Evolutionary conservation across 1,140 invertebrate genomes (phyloP).

Genomic region (Lasaia peninsularis): DNA sequence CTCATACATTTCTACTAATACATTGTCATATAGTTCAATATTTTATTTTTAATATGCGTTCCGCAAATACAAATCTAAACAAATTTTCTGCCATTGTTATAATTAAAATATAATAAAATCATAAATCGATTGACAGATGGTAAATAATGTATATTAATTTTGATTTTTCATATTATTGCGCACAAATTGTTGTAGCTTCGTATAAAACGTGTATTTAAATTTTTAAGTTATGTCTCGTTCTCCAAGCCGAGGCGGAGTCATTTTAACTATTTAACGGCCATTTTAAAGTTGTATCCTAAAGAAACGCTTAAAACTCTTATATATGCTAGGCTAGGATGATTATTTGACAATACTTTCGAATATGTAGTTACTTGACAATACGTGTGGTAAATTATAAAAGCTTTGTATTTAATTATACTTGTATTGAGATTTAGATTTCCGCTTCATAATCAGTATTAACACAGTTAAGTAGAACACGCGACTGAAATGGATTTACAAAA

Average conservation of each 20-base stretch:
- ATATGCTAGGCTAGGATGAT: not conserved
- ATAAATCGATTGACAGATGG: conserved; percentile 8
- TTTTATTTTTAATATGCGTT: not conserved
- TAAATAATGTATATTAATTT: not conserved
- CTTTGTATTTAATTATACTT: not conserved
- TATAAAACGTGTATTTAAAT: not conserved
- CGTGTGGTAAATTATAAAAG: not conserved
- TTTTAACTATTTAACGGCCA: not conserved
- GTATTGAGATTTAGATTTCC: not conserved
- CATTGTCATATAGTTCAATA: not conserved
- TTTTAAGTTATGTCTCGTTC: not conserved
- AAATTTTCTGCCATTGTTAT: not conserved
- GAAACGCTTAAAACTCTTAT: not conserved
- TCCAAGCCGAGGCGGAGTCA: not conserved
- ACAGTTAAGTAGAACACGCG: not conserved
- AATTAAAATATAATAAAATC: conserved; percentile 1
- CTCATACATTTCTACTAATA: too few relatives aligned
- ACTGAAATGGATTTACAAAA: too few relatives aligned
- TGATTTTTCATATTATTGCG: not conserved
- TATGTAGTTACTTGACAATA: conserved; percentile 13
- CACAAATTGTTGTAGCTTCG: conserved; percentile 5
- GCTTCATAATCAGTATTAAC: not conserved
- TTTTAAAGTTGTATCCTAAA: not conserved
- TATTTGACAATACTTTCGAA: conserved; percentile 10
- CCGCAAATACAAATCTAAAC: not conserved